A percentile compares a stretch with the other conserved stretches of the same genome.
These are phyloP conservation scores for Beroe forskalii DNA, from an alignment of 37 sponge, comb jelly and placozoan genomes.

Conservation along the genomic window DNA sequence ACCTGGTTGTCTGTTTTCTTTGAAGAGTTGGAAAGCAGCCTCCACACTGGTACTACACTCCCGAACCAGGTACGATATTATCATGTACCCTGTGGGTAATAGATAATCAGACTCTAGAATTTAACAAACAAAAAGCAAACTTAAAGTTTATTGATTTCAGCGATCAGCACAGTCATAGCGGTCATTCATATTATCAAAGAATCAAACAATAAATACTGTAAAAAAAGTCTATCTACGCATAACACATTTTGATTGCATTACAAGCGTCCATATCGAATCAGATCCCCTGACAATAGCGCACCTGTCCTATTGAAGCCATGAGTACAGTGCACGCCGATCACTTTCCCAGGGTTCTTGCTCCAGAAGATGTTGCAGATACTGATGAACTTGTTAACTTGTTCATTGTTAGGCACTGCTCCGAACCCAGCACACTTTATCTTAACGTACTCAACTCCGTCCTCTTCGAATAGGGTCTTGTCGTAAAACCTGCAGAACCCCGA, in stretches of 20 bases:
- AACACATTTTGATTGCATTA: too few species aligned
- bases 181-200: too few species aligned
- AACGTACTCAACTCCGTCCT: slow-evolving; percentile 71
- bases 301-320: slow-evolving; percentile 99
- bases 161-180: too few species aligned
- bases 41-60: slow-evolving; percentile 18
- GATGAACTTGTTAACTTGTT: slow-evolving; percentile 44
- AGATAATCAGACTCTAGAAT: too few species aligned
- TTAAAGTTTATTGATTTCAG: too few species aligned
- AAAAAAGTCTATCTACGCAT: too few species aligned
- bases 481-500: slow-evolving; percentile 71
- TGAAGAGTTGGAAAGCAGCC: slow-evolving; percentile 60
- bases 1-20: slow-evolving; percentile 7
- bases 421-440: slow-evolving; percentile 96
- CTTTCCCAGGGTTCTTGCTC: slow-evolving; percentile 29
- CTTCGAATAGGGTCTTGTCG: slow-evolving; percentile 73
- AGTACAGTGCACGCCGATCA: slow-evolving; percentile 93
- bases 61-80: slow-evolving; percentile 54
- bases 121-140: too few species aligned
- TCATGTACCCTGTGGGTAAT: slow-evolving; percentile 52
- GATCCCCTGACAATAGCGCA: too few species aligned
- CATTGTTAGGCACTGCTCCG: neutral
- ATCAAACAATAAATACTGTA: too few species aligned
- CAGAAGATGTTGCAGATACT: slow-evolving; percentile 32
- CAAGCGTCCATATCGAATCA: too few species aligned